phyloP scores from a whole-genome alignment of 1,140 invertebrate species.

The Trichonephila clavata region DNA sequence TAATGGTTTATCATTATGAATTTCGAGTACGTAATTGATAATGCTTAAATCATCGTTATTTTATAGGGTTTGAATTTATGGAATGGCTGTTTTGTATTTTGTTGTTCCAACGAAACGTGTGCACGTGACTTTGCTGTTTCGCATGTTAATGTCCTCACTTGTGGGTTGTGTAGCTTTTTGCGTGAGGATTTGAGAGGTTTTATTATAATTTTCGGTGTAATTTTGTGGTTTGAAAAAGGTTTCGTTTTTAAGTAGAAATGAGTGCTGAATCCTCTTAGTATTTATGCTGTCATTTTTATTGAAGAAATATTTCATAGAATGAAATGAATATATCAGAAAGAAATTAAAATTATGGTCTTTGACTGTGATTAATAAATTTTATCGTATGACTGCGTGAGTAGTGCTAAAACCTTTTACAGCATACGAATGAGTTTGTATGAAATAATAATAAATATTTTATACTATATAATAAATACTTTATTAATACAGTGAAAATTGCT shows the following conservation, averaged over 20 bases:
- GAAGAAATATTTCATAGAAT: too few species aligned
- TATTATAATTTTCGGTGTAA: not conserved
- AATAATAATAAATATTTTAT: too few species aligned
- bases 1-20: slow-evolving; percentile 14
- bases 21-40: not conserved
- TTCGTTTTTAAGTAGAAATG: not conserved
- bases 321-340: too few species aligned
- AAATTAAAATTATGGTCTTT: too few species aligned
- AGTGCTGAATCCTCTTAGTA: too few species aligned
- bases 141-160: not conserved
- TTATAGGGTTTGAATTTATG: slow-evolving; percentile 7
- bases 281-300: too few species aligned
- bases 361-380: too few species aligned
- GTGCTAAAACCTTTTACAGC: too few species aligned
- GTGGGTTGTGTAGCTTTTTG: not conserved
- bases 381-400: too few species aligned
- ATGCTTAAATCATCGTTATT: not conserved
- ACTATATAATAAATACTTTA: too few species aligned
- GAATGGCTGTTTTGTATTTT: not conserved
- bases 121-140: not conserved
- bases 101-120: not conserved
- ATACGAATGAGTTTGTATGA: too few species aligned
- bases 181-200: not conserved
- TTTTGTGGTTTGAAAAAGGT: not conserved
- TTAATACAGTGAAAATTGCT: too few species aligned